Base-by-base conservation (phyloP, 2,797 vertebrate species). In the Muscicapa comitata region DNA sequence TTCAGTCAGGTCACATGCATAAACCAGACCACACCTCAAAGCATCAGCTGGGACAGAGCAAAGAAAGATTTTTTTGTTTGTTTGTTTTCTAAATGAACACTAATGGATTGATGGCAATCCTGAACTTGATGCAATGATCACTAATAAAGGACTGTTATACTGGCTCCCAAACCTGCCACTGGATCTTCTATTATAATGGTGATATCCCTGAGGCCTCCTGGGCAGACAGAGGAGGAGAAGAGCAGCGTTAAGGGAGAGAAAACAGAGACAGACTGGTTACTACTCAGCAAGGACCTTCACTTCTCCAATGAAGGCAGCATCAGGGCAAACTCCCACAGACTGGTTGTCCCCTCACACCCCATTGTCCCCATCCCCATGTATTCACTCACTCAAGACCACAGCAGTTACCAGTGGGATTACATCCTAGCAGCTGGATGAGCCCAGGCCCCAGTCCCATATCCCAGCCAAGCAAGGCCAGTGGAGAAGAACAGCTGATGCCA, bases 161-260 rank as follows among this genome's bases (percentile, higher is more conserved):
- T 93, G 98, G 86, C 94, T 97, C 97, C 93, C 99, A 98, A 99
- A 99, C 99, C 99, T 99, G 99, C 99, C 94, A 99, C 98, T 50
- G 99, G 99, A 95, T 99, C 99, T 98, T 99, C 99, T 97, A 99
- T 98, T 98, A 99, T 99, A 98, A 99, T 99, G 98, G 99, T 99
- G 99, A 99, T 99, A 98, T 98, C 99, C 98, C 99, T 98, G 97
- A 98, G 98, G 97, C 98, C 98, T 97, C 98, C 99, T 99, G 97
- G 88, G 74, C 96, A 88, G 95, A 94, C 87, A 97, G 88, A 95
- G 82, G 94, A 95, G 63, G 92, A 91, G 90, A 82, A 97, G 92
- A 53, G 94, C 65, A 97, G 84, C 95, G 0, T 83, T 94, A 89
- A 96, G 61, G 75, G 53, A 96, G 75, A 96, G 62, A 97, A 86